phyloP scores from a whole-genome alignment of 2,113 vertebrate species.

The Phocoena sinus region DNA sequence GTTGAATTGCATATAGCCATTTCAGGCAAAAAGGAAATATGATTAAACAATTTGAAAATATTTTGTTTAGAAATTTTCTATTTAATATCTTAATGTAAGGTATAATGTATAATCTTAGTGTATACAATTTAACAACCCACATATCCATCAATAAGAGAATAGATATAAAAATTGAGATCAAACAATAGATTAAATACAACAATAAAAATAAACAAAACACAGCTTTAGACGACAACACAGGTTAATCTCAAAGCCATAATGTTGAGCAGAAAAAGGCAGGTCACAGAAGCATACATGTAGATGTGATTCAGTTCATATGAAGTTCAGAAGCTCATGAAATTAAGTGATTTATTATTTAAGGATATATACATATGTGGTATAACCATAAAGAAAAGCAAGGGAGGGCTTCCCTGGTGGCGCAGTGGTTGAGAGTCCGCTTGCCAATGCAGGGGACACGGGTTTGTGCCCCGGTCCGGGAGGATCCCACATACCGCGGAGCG shows the following conservation, averaged over 20 bases:
- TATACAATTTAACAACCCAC: neutral
- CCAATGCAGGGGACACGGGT: too few species aligned
- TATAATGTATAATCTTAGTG: neutral
- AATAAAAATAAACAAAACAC: neutral
- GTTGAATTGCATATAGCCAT: neutral
- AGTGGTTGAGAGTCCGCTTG: too few species aligned
- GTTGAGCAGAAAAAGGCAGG: neutral
- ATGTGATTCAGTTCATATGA: neutral
- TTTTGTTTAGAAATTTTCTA: neutral
- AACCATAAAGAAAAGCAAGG: neutral
- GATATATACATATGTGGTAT: neutral
- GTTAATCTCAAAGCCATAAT: neutral
- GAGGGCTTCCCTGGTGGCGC: neutral
- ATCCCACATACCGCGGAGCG: too few species aligned
- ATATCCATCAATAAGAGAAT: neutral
- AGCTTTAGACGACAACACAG: neutral
- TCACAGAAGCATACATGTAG: neutral
- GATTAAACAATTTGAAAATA: neutral
- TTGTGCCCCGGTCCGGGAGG: too few species aligned
- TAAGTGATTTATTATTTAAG: neutral
- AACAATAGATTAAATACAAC: neutral
- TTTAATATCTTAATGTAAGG: neutral
- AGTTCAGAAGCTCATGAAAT: neutral
- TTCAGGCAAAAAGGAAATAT: neutral
- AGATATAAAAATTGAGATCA: neutral